Base-by-base conservation (phyloP, 2,888 invertebrate genomes). In the Meteorus colon region DNA sequence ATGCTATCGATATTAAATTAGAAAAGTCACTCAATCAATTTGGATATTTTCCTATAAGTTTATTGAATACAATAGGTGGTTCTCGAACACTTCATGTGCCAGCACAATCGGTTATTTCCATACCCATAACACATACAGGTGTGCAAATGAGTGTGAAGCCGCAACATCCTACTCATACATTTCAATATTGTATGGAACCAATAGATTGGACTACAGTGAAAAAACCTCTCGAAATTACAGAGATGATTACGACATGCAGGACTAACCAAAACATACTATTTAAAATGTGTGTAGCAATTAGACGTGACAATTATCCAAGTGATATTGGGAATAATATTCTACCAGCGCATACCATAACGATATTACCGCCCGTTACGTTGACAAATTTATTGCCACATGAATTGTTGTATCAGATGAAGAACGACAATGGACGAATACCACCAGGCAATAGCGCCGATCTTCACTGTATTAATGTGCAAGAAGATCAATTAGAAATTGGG, bases 301-400 rank as follows among this genome's bases (percentile, higher is more conserved):
- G 93, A 75, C 93, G 96, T 77, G 96, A 97, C 87, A 94, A 94
- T 80, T 97, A 95, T 90, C 97, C 97, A 0, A 86, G 91, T 16
- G 95, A 95, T 80, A 86, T 90, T 51, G 93, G 93, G 10, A 84
- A 89, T 24, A 86, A 88, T 48, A 88, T 92, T 69, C 93, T 96
- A 79, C 96, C 98, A 5, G 98, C 96, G 0, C 98, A 99, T 90
- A 94, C 95, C 19, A 94, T 99, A 78, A 93, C 94, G 2, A 91
- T 99, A 65, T 91, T 96, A 81, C 96, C 98, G 34, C 96, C 97
- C 0, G 91, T 99, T 24, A 92, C 95, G 19, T 88, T 98, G 4
- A 94, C 94, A 80, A 99, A 98, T 92, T 92, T 98, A 77, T 92
- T 99, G 71, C 98, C 98, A 0, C 92, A 95, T 81, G 96, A 96